Conservation (phyloP, 2,888 invertebrate species). For the Flexamia atlantica region DNA sequence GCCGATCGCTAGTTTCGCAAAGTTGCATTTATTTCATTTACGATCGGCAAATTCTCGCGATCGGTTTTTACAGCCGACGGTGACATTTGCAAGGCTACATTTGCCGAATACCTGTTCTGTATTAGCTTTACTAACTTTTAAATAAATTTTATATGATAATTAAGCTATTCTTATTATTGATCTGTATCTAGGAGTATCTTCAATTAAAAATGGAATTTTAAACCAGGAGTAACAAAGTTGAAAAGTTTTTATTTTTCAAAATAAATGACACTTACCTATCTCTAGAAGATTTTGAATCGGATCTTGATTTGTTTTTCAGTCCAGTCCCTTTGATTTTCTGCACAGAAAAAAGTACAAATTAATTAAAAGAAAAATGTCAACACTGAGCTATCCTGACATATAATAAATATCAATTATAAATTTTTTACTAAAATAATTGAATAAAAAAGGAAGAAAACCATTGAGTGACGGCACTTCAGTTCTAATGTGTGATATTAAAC, state of each 20-base stretch:
- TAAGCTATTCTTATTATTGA: no score
- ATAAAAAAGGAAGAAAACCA: neutral
- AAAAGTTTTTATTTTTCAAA: neutral
- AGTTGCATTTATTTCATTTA: no score
- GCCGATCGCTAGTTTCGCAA: no score
- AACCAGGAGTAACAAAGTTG: no score
- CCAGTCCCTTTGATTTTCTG: conserved; percentile 32
- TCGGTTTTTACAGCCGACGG: no score
- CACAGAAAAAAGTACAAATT: conserved; percentile 34
- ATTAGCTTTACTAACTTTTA: no score
- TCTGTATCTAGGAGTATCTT: no score
- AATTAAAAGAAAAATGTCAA: neutral
- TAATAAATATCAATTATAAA: neutral
- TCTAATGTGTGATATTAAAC: neutral
- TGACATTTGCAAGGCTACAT: no score
- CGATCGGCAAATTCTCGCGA: no score
- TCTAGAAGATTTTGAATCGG: conserved; percentile 39
- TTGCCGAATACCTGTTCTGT: no score
- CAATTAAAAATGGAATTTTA: no score
- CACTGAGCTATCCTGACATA: neutral
- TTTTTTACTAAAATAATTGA: neutral
- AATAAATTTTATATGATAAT: no score
- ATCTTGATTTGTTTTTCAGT: conserved; percentile 43
- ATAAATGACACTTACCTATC: conserved; percentile 10
- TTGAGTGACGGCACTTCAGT: neutral